Conservation (phyloP, 2,797 vertebrate genomes). For the Chromis chromis region DNA sequence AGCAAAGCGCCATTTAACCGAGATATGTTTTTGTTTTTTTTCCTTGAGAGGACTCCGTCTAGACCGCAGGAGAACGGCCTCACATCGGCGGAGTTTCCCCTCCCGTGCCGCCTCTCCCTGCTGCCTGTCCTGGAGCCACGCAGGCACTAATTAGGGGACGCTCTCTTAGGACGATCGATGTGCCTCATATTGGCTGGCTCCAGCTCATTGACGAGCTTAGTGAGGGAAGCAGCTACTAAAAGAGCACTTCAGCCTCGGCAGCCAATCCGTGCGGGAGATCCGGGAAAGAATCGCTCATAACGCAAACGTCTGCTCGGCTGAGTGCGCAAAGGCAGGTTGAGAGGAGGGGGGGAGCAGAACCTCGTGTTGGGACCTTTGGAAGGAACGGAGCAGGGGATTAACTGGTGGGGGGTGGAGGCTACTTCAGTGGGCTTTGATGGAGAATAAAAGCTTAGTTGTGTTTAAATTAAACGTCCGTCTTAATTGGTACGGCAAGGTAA, state of each 20-base stretch:
- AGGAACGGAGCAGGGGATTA: slow-evolving; percentile 45
- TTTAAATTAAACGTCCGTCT: slow-evolving; percentile 39
- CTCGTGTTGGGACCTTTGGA: slow-evolving; percentile 57
- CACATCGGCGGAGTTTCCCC: background rate
- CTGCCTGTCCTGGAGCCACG: slow-evolving; percentile 66
- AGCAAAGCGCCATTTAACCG: slow-evolving; percentile 2
- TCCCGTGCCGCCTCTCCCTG: slow-evolving; percentile 16
- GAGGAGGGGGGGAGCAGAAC: slow-evolving; percentile 21
- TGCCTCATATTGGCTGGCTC: slow-evolving; percentile 75
- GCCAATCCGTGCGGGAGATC: slow-evolving; percentile 42
- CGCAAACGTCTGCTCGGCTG: slow-evolving; percentile 20
- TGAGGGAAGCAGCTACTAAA: slow-evolving; percentile 66
- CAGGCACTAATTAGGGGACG: slow-evolving; percentile 76
- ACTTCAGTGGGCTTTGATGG: slow-evolving; percentile 50
- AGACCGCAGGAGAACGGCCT: background rate
- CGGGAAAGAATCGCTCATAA: slow-evolving; percentile 12
- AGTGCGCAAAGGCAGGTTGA: slow-evolving; percentile 12
- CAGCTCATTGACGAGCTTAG: slow-evolving; percentile 78
- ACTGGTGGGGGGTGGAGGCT: slow-evolving; percentile 34
- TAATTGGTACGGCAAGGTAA: slow-evolving; percentile 4
- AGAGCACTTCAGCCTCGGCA: slow-evolving; percentile 53
- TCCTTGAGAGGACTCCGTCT: background rate
- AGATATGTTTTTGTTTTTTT: background rate
- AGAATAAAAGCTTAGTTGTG: slow-evolving; percentile 62
- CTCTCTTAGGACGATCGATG: slow-evolving; percentile 78